Conservation (phyloP, 2,888 invertebrate genomes). For the Tenthredo notha region DNA sequence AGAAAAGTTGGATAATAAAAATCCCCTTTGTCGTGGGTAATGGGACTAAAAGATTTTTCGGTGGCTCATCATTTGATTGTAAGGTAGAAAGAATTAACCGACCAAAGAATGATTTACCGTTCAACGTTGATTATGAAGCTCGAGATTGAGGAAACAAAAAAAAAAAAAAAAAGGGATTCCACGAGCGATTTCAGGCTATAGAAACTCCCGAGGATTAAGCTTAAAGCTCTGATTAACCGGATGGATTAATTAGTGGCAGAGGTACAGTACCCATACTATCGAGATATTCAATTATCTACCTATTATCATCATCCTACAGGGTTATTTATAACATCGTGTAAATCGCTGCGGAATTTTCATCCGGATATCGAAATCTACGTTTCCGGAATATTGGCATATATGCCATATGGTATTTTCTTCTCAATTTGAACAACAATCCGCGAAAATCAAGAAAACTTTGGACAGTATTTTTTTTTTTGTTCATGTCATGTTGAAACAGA, state of each 20-base stretch:
- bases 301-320: background rate
- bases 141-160: slow-evolving; percentile 24
- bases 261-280: background rate
- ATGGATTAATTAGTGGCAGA: slow-evolving; percentile 36
- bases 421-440: background rate
- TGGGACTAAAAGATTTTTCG: background rate
- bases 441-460: no score
- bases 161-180: slow-evolving; percentile 25
- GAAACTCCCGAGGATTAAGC: slow-evolving; percentile 31
- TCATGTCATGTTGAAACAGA: background rate
- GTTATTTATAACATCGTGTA: background rate
- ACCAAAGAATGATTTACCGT: slow-evolving; percentile 39
- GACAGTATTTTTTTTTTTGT: no score
- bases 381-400: no score
- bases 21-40: background rate
- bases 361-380: background rate
- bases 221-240: slow-evolving; percentile 36
- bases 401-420: background rate
- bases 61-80: background rate
- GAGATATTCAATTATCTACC: slow-evolving; percentile 36
- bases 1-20: background rate
- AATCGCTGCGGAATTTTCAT: background rate
- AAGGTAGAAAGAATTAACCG: slow-evolving; percentile 35
- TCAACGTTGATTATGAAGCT: slow-evolving; percentile 15
- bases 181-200: slow-evolving; percentile 21